A percentile compares a stretch with the other conserved stretches of the same genome.
These are phyloP conservation scores for Kryphioiulus occultus DNA, from an alignment of 2,888 invertebrate species.

Conservation along the genomic window DNA sequence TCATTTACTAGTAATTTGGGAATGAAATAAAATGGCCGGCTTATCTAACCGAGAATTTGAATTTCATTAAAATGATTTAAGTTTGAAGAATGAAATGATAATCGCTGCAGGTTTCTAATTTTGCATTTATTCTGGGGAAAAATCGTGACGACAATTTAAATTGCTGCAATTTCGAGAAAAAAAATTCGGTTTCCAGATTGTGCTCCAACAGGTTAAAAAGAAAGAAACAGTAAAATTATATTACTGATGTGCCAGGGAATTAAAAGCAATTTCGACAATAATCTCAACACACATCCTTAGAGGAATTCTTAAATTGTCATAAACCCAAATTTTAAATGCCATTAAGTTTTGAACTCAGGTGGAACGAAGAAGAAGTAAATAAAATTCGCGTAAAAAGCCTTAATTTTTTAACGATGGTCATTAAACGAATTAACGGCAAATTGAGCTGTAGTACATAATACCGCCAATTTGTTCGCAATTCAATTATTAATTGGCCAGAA, in stretches of 20 bases:
- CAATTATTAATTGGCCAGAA: background rate
- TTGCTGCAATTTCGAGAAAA: background rate
- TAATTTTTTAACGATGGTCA: background rate
- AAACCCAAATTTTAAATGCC: conserved; percentile 28
- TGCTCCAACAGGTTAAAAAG: background rate
- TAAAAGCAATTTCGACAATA: conserved; percentile 24
- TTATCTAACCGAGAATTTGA: conserved; percentile 36
- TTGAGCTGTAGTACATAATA: background rate
- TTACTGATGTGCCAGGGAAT: background rate
- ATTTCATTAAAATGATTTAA: conserved; percentile 40
- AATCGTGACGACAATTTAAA: conserved; percentile 32
- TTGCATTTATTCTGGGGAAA: background rate
- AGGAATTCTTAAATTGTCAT: conserved; percentile 36
- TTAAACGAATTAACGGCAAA: conserved; percentile 29
- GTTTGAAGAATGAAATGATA: conserved; percentile 40
- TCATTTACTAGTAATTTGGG: conserved; percentile 40
- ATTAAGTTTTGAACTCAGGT: conserved; percentile 27
- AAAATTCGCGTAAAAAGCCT: background rate
- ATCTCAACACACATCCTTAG: conserved; percentile 33
- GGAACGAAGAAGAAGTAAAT: background rate
- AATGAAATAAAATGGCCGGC: conserved; percentile 29
- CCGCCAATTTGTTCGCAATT: conserved; percentile 22
- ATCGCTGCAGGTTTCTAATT: conserved; percentile 27
- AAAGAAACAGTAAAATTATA: conserved; percentile 36
- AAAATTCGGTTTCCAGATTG: background rate